Evolutionary conservation across 2,797 vertebrate genomes (phyloP).

Genomic region (Syngnathus acus): DNA sequence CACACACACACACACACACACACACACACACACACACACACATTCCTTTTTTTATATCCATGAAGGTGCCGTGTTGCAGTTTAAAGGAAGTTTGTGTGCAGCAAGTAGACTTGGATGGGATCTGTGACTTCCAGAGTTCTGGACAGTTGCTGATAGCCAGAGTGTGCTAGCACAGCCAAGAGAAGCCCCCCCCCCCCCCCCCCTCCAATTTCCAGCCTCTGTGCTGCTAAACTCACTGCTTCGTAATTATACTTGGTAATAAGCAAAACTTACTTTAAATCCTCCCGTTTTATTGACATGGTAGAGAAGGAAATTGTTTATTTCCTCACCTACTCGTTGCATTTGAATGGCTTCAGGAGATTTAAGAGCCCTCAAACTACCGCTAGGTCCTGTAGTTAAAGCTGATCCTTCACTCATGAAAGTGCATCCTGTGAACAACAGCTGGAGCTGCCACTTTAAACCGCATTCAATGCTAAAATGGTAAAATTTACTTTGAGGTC

Average conservation of each 20-base stretch:
- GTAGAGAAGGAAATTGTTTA: not conserved
- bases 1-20: too few relatives aligned
- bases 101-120: not conserved
- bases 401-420: not conserved
- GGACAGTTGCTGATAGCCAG: not conserved
- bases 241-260: not conserved
- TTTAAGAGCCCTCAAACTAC: not conserved
- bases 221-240: not conserved
- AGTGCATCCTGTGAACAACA: not conserved
- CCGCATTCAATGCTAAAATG: not conserved
- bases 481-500: not conserved
- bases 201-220: not conserved
- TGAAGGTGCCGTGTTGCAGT: not conserved
- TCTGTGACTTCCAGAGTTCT: constrained; percentile 1
- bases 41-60: not conserved
- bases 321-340: not conserved
- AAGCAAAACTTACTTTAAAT: not conserved
- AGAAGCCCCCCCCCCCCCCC: not conserved
- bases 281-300: not conserved
- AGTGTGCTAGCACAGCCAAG: not conserved
- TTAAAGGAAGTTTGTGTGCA: not conserved
- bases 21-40: too few relatives aligned
- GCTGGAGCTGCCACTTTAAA: not conserved
- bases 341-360: not conserved
- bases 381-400: not conserved